Conservation (phyloP, 2,888 invertebrate genomes). For the Dorcus hopei region DNA sequence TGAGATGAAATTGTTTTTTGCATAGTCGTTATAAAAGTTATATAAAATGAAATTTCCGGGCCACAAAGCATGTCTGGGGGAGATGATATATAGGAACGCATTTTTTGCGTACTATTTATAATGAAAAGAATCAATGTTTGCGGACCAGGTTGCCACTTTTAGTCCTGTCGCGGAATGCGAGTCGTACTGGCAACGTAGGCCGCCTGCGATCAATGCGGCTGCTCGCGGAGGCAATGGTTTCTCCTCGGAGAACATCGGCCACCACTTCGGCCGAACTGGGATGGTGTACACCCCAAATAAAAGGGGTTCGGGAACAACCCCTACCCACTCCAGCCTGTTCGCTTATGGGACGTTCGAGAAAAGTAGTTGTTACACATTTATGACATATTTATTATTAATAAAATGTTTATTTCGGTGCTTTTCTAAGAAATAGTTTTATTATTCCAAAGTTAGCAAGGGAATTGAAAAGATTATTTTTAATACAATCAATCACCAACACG, state of each 20-base stretch:
- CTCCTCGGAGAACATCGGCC: constrained; percentile 41
- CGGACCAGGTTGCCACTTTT: constrained; percentile 33
- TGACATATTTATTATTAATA: not conserved
- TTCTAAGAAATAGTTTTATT: too few relatives aligned
- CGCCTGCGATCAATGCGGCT: constrained; percentile 39
- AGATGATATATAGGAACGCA: constrained; percentile 52
- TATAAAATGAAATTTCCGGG: constrained; percentile 50
- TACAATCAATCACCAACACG: too few relatives aligned
- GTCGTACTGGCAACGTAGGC: constrained; percentile 38
- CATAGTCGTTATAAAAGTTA: constrained; percentile 48
- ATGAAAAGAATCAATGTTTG: constrained; percentile 52
- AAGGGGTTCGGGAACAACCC: constrained; percentile 5
- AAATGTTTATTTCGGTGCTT: too few relatives aligned
- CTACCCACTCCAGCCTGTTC: constrained; percentile 5
- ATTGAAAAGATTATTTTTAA: too few relatives aligned
- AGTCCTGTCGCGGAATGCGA: constrained; percentile 38
- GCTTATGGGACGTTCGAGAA: constrained; percentile 14
- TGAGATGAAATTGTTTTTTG: constrained; percentile 17
- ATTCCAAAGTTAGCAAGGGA: too few relatives aligned
- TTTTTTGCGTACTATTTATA: constrained; percentile 52
- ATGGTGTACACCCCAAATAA: constrained; percentile 11
- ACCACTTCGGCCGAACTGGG: constrained; percentile 33
- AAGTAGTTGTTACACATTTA: constrained; percentile 11
- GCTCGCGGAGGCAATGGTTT: constrained; percentile 38
- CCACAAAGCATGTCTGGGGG: constrained; percentile 48